These are phyloP conservation scores for Andrena dorsata DNA, from an alignment of 2,888 invertebrate species.

Conservation along the genomic window DNA sequence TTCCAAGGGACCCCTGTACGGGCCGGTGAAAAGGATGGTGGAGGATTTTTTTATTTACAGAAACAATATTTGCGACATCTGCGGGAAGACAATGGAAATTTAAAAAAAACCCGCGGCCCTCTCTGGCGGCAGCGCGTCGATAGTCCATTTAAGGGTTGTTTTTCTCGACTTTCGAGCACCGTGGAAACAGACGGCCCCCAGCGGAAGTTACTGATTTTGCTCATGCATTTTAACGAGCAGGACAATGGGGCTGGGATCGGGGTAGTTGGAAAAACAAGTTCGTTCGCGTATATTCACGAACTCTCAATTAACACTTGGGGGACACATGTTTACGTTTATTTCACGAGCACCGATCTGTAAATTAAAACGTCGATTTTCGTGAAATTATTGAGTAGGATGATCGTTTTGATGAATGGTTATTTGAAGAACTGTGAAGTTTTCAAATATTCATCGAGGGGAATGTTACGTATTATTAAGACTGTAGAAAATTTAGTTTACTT, in stretches of 20 bases:
- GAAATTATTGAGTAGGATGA: neutral
- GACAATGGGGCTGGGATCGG: neutral
- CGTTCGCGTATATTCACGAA: neutral
- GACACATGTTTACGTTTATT: neutral
- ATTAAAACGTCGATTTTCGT: neutral
- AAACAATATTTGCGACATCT: constrained; percentile 13
- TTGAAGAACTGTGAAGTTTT: too few relatives aligned
- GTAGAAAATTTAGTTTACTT: too few relatives aligned
- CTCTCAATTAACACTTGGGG: neutral
- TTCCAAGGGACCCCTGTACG: neutral
- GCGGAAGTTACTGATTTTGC: constrained; percentile 11
- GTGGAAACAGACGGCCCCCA: neutral
- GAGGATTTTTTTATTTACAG: constrained; percentile 6
- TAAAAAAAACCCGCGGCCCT: neutral
- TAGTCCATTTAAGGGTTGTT: neutral
- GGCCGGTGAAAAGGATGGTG: neutral
- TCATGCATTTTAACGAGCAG: constrained; percentile 1
- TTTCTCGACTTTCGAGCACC: constrained; percentile 1
- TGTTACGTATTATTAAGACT: too few relatives aligned
- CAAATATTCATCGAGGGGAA: too few relatives aligned
- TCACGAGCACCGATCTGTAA: neutral
- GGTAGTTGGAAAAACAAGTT: neutral
- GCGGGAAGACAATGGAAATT: constrained; percentile 10
- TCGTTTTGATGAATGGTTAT: too few relatives aligned
- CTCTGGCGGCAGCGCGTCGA: neutral